Evolutionary conservation across 2,888 invertebrate genomes (phyloP).

Genomic region (Parelbella ahira): DNA sequence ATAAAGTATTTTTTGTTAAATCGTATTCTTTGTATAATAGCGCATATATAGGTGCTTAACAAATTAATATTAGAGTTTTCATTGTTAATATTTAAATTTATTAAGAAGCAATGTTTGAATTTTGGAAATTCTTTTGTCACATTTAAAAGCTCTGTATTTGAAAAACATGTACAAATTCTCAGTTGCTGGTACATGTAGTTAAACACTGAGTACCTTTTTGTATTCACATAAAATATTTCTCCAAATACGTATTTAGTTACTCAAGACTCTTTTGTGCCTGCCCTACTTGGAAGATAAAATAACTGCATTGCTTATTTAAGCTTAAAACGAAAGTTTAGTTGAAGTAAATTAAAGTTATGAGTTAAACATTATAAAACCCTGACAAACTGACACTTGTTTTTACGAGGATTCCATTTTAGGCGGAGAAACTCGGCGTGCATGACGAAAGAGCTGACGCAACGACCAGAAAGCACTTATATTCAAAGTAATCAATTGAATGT

Average conservation of each 20-base stretch:
- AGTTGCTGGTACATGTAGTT: no score
- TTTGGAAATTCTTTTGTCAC: no score
- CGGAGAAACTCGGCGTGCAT: constrained; percentile 18
- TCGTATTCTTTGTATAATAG: no score
- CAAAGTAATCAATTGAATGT: constrained; percentile 26
- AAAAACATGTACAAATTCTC: no score
- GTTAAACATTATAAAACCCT: constrained; percentile 22
- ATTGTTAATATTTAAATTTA: no score
- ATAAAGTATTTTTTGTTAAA: no score
- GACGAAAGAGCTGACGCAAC: constrained; percentile 23
- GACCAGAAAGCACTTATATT: constrained; percentile 24
- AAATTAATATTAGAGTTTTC: no score
- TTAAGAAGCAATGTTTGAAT: no score
- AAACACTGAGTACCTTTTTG: no score
- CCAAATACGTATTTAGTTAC: constrained; percentile 6
- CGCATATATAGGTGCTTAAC: no score
- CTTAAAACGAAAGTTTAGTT: constrained; percentile 24
- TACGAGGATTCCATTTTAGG: constrained; percentile 26
- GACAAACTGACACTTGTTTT: constrained; percentile 25
- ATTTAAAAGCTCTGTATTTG: no score
- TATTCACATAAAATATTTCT: constrained; percentile 5
- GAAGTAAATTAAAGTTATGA: constrained; percentile 25
- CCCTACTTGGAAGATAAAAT: constrained; percentile 23
- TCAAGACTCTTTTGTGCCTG: constrained; percentile 12
- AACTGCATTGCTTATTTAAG: constrained; percentile 20